Evolutionary conservation across 2,888 invertebrate genomes (phyloP), one percentile per base, ranked within the genome.

Genomic region (Neoascia interrupta): DNA sequence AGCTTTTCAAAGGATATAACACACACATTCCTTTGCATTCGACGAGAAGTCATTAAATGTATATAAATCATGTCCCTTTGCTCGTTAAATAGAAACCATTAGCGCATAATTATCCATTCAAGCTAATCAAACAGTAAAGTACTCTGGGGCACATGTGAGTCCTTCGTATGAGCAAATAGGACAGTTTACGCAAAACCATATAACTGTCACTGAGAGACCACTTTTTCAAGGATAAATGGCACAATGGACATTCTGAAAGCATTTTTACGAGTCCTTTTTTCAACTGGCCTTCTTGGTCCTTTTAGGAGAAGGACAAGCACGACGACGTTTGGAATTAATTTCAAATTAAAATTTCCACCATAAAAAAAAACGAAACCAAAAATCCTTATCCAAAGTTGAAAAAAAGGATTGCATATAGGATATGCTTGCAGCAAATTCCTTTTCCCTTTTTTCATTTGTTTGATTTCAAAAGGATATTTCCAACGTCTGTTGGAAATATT

Each of bases 391-490:
- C n/a, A n/a, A n/a, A 53, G n/a, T 8, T n/a, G 21, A 1, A 37
- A 37, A 53, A 58, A 64, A 64, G 36, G 72, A 66, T 61, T 79
- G 66, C 54, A 79, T 72, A 66, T 39, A 66, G 60, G 75, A 70
- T 66, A 18, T 61, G 66, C 76, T 68, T 47, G 51, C 19, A 66
- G 79, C 66, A 43, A 56, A 45, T 73, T 34, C 31, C 26, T 54
- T 66, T 70, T 54, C 58, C 31, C 26, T 47, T 45, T 37, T 68
- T 49, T 49, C 21, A 68, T 73, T 73, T 79, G 54, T 72, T 79
- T 79, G 73, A 73, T 73, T 79, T 73, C 61, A 73, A 79, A 79
- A 79, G 79, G 79, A 79, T 79, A 79, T 72, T 73, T 61, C 21
- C 61, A 73, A 54, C 61, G 73, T 73, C 79, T 79, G 79, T 60